A percentile compares a stretch with the other conserved stretches of the same genome.
Evolutionary conservation across 2,888 invertebrate genomes (phyloP).

Genomic region (Dione juno): DNA sequence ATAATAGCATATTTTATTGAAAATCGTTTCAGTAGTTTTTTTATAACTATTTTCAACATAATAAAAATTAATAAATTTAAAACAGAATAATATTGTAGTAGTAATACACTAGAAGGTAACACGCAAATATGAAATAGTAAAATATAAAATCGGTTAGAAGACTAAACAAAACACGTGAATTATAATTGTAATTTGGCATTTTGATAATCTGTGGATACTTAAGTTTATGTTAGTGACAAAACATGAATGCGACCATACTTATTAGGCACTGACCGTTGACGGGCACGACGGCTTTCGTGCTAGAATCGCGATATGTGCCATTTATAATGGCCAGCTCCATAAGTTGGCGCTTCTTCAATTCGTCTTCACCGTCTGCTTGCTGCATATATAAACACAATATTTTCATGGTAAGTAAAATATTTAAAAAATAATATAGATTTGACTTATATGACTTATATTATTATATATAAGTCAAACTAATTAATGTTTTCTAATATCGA

Average conservation of each 20-base stretch:
- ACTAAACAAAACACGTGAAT: not conserved
- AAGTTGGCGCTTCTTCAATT: constrained; percentile 99
- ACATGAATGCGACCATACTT: constrained; percentile 81
- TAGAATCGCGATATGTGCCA: constrained; percentile 99
- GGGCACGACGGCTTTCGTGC: constrained; percentile 92
- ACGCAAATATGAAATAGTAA: not conserved
- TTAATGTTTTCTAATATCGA: too few species aligned
- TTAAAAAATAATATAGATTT: too few species aligned
- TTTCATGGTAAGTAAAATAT: too few species aligned
- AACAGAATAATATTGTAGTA: not conserved
- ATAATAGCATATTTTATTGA: not conserved
- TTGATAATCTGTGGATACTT: constrained; percentile 24
- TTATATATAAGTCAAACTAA: too few species aligned
- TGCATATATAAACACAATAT: constrained; percentile 60
- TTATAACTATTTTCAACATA: not conserved
- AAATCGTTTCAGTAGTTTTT: not conserved
- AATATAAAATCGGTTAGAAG: constrained; percentile 1
- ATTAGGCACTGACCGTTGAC: constrained; percentile 88
- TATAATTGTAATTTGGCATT: not conserved
- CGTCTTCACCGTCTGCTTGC: constrained; percentile 99
- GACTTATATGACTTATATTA: too few species aligned
- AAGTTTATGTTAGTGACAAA: constrained; percentile 72
- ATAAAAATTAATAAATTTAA: not conserved
- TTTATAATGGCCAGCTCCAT: constrained; percentile 99
- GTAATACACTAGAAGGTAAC: not conserved